These are phyloP conservation scores for Matsumyia berberina DNA, from an alignment of 2,888 invertebrate species.

Conservation along the genomic window DNA sequence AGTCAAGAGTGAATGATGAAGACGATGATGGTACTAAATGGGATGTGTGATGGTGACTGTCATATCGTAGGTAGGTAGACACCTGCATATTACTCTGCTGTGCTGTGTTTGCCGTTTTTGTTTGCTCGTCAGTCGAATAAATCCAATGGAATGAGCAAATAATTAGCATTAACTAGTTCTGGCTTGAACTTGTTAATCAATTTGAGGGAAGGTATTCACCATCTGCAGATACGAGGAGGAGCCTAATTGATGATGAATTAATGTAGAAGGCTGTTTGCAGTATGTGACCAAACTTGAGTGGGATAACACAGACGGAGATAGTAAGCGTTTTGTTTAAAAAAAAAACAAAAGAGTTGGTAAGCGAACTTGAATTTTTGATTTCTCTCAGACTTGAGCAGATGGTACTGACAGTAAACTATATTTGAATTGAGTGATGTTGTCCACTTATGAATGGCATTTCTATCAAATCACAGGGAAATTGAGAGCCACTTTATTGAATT, in stretches of 20 bases:
- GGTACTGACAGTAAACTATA: too few species aligned
- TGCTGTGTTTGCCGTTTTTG: not conserved
- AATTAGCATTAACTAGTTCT: constrained; percentile 44
- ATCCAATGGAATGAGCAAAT: constrained; percentile 31
- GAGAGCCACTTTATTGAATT: too few species aligned
- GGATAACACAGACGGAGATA: not conserved
- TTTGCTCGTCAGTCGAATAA: constrained; percentile 16
- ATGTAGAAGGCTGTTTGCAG: constrained; percentile 44
- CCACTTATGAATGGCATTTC: too few species aligned
- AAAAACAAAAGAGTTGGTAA: not conserved
- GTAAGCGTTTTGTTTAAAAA: not conserved
- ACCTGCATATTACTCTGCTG: constrained; percentile 34
- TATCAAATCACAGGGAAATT: too few species aligned
- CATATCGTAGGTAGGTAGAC: constrained; percentile 64
- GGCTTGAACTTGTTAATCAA: constrained; percentile 6
- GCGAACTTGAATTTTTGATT: constrained; percentile 15
- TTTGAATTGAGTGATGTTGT: too few species aligned
- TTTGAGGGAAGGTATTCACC: not conserved
- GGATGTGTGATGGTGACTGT: constrained; percentile 62
- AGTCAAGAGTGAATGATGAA: constrained; percentile 42
- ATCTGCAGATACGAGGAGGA: constrained; percentile 26
- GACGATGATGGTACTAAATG: constrained; percentile 59
- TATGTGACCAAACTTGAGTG: constrained; percentile 31
- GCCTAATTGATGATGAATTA: constrained; percentile 43
- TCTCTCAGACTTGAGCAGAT: not conserved